Evolutionary conservation across 2,888 invertebrate species (phyloP).

Genomic region (Lasioglossum vierecki): DNA sequence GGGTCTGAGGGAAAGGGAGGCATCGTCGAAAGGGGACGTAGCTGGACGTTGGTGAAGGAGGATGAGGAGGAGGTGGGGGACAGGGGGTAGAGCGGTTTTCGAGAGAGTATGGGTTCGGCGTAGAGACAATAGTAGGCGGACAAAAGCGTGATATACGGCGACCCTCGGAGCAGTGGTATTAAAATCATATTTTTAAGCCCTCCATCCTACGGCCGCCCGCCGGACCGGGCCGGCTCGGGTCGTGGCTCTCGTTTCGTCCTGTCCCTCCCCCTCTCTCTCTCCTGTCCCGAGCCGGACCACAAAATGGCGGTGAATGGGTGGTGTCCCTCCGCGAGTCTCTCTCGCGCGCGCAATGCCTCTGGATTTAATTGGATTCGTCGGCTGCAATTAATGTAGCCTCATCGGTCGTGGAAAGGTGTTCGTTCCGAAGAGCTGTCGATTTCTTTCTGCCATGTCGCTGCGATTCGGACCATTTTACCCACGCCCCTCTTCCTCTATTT

Average conservation of each 20-base stretch:
- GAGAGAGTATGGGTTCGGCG: slow-evolving; percentile 73
- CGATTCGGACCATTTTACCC: background rate
- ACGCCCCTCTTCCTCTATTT: accelerated
- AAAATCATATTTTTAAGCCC: slow-evolving; percentile 83
- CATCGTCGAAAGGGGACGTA: slow-evolving; percentile 25
- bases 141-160: slow-evolving; percentile 83
- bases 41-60: slow-evolving; percentile 42
- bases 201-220: slow-evolving; percentile 41
- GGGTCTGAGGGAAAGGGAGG: slow-evolving; percentile 5
- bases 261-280: slow-evolving; percentile 27
- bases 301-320: slow-evolving; percentile 60
- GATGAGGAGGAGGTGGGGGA: slow-evolving; percentile 25
- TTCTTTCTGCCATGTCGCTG: slow-evolving; percentile 5
- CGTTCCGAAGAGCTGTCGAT: slow-evolving; percentile 10
- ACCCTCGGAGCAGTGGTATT: slow-evolving; percentile 80
- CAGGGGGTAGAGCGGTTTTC: slow-evolving; percentile 58
- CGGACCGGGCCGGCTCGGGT: slow-evolving; percentile 7
- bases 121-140: slow-evolving; percentile 82
- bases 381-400: slow-evolving; percentile 71
- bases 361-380: slow-evolving; percentile 78
- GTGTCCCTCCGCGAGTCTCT: slow-evolving; percentile 52
- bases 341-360: slow-evolving; percentile 61
- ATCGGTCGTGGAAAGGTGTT: slow-evolving; percentile 26
- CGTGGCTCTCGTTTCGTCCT: slow-evolving; percentile 25
- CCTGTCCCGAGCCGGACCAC: slow-evolving; percentile 47